phyloP scores from a whole-genome alignment of 37 sponge, comb jelly and placozoan species.

The Cliona cf. orientalis region DNA sequence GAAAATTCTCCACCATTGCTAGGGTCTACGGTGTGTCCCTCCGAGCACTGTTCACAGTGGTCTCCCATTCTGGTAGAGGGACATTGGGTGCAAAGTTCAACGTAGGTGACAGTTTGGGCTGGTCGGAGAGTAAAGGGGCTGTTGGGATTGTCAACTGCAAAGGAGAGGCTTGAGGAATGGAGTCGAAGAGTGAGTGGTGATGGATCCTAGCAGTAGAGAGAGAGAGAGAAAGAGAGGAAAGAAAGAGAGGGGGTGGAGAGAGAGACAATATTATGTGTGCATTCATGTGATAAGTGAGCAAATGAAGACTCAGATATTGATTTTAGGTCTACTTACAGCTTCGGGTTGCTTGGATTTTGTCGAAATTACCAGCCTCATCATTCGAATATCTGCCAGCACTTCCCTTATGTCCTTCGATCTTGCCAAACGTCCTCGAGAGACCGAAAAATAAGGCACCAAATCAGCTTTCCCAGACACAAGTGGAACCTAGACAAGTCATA shows the following conservation, averaged over 20 bases:
- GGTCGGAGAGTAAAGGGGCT: conserved; percentile 2
- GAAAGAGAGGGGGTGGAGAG: neutral
- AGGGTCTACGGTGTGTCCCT: conserved; percentile 66
- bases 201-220: neutral
- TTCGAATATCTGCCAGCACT: no score
- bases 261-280: no score
- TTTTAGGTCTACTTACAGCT: no score
- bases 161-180: conserved; percentile 21
- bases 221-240: neutral
- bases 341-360: no score
- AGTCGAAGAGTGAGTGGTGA: conserved; percentile 10
- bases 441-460: no score
- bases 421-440: no score
- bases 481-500: no score
- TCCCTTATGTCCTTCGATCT: no score
- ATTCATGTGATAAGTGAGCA: no score
- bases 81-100: conserved; percentile 79
- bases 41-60: conserved; percentile 64
- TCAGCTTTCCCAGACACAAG: no score
- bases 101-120: conserved; percentile 36
- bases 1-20: conserved; percentile 74
- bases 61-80: conserved; percentile 39
- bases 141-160: conserved; percentile 24
- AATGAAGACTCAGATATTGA: no score
- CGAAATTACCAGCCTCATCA: no score